Evolutionary conservation across 2,113 vertebrate genomes (phyloP).

Genomic region (Oncorhynchus keta): DNA sequence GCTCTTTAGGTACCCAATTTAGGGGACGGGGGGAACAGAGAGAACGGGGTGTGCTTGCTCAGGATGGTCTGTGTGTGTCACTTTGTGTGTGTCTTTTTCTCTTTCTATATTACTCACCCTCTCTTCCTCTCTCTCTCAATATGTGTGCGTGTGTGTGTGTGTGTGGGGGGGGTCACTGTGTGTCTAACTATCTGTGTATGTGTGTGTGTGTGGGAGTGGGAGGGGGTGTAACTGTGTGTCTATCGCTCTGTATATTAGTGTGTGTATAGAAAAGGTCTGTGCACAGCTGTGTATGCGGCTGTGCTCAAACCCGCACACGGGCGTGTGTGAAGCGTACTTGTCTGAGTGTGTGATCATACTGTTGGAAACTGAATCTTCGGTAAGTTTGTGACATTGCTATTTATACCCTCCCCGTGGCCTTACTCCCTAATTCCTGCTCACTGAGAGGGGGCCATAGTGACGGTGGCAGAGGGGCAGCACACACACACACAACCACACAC

Average conservation of each 20-base stretch:
- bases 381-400: slow-evolving; percentile 6
- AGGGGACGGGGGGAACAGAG: slow-evolving; percentile 8
- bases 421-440: slow-evolving; percentile 15
- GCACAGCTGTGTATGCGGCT: not conserved
- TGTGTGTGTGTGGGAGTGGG: not conserved
- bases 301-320: not conserved
- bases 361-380: slow-evolving; percentile 16
- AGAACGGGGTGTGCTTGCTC: slow-evolving; percentile 13
- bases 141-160: slow-evolving; percentile 9
- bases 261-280: not conserved
- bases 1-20: slow-evolving; percentile 23
- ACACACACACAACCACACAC: too few relatives aligned
- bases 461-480: not conserved
- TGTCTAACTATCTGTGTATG: not conserved
- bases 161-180: not conserved
- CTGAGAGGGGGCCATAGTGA: not conserved
- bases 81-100: not conserved
- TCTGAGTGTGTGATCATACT: not conserved
- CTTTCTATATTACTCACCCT: not conserved
- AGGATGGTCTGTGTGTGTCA: not conserved
- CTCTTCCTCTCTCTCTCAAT: not conserved
- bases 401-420: slow-evolving; percentile 31
- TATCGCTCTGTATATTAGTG: too few relatives aligned
- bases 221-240: too few relatives aligned
- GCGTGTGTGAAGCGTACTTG: not conserved